Conservation (phyloP, 2,113 vertebrate species). For the Dipodomys merriami region DNA sequence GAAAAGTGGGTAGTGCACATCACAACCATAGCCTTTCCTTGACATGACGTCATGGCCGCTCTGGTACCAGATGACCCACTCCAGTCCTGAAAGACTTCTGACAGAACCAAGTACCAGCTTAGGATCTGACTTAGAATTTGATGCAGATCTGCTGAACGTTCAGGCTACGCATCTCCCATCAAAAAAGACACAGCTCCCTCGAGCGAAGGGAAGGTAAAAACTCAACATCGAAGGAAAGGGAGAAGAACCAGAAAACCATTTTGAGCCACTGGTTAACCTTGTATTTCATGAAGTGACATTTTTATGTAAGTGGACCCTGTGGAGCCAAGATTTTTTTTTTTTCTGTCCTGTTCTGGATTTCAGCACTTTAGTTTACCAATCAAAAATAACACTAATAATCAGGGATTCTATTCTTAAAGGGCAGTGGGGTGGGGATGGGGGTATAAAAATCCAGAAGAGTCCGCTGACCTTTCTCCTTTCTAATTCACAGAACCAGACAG, state of each 20-base stretch:
- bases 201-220: background rate
- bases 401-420: conserved; percentile 42
- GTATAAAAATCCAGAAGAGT: background rate
- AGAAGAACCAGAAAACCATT: conserved; percentile 12
- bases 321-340: background rate
- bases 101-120: background rate
- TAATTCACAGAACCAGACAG: conserved; percentile 22
- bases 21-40: background rate
- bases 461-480: conserved; percentile 9
- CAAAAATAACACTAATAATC: conserved; percentile 19
- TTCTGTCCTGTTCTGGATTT: conserved; percentile 5
- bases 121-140: background rate
- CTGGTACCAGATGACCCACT: background rate
- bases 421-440: background rate
- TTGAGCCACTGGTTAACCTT: background rate
- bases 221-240: background rate
- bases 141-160: background rate
- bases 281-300: conserved; percentile 38
- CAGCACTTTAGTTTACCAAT: conserved; percentile 46
- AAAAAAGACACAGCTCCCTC: background rate
- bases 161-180: background rate
- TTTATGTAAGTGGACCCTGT: conserved; percentile 30
- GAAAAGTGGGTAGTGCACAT: background rate
- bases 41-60: conserved; percentile 68
- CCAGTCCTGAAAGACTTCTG: background rate